Percentiles rank a stretch among this genome's conserved stretches.
phyloP scores from a whole-genome alignment of 2,113 vertebrate species.

The Halcyon senegalensis region DNA sequence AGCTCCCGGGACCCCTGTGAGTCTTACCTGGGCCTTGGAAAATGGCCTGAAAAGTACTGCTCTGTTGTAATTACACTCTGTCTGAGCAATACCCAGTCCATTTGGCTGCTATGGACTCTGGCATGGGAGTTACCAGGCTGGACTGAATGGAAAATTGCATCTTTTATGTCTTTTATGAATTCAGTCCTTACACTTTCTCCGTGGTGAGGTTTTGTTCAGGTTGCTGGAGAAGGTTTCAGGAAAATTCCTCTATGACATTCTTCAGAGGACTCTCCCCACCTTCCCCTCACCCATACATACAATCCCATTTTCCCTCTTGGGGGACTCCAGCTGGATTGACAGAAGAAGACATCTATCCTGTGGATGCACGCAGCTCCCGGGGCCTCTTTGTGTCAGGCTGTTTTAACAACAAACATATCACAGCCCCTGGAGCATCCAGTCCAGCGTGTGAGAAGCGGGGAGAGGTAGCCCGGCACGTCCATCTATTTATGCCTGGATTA shows the following conservation, averaged over 20 bases:
- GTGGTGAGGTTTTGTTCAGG: neutral
- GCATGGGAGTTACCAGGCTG: neutral
- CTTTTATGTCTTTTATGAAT: neutral
- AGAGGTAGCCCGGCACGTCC: neutral
- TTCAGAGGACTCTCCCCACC: neutral
- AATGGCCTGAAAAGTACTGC: neutral
- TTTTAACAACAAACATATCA: slow-evolving; percentile 52
- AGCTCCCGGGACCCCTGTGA: neutral
- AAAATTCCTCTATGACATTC: slow-evolving; percentile 34
- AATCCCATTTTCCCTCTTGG: neutral
- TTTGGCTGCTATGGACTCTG: neutral
- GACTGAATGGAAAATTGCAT: neutral
- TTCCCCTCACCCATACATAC: neutral
- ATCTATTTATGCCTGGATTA: neutral
- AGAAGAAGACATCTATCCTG: slow-evolving; percentile 46
- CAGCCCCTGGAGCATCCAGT: slow-evolving; percentile 27
- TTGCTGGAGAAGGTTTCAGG: neutral
- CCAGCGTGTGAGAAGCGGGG: neutral
- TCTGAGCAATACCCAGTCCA: neutral
- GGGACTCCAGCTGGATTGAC: slow-evolving; percentile 37
- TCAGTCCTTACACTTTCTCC: neutral
- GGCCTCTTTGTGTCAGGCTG: slow-evolving; percentile 58
- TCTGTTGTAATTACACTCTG: neutral
- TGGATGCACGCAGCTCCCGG: slow-evolving; percentile 26
- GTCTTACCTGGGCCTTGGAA: neutral